Evolutionary conservation across 2,888 invertebrate genomes (phyloP), one percentile per base, ranked within the genome.

Genomic region (Norana najaformis): DNA sequence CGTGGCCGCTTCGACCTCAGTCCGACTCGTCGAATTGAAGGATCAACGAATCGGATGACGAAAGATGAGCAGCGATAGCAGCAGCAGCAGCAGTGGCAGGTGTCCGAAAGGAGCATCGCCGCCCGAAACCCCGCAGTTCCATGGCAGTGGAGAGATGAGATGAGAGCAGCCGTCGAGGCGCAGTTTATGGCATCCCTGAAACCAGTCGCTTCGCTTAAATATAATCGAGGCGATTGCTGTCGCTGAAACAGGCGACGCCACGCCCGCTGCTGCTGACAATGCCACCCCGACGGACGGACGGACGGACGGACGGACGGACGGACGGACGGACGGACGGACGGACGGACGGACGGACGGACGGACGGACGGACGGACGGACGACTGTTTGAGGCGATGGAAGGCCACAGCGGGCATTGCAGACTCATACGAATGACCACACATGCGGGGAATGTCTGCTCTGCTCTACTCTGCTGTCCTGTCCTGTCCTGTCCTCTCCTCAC

Each of bases 241-340:
- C 30, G n/a, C 30, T 4, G 69, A 11, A 13, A 11, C 1, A 0
- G 69, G 69, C 0, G 69, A 30, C 16, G 69, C 69, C 69, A 30
- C 69, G 30, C 69, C 69, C 69, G 69, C 69, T 69, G 69, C 69
- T n/a, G 69, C 69, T 69, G 69, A 69, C 69, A 69, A 69, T 69
- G n/a, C n/a, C n/a, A 5, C 69, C 11, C 5, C 13, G 53, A 30
- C 3, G 23, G 23, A 53, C n/a, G 20, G n/a, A n/a, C 30, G 3
- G 8, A 3, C 69, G 23, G 23, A 53, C n/a, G 20, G n/a, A n/a
- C 30, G 3, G 8, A 3, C 69, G n/a, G 53, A 30, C 3, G 23
- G 23, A 53, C n/a, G 20, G n/a, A n/a, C 30, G 3, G 8, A 3
- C 69, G n/a, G 53, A 30, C 3, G 23, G 23, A 53, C n/a, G 20